Evolutionary conservation across 2,113 vertebrate species (phyloP).

Genomic region (Sinocyclocheilus rhinocerous): DNA sequence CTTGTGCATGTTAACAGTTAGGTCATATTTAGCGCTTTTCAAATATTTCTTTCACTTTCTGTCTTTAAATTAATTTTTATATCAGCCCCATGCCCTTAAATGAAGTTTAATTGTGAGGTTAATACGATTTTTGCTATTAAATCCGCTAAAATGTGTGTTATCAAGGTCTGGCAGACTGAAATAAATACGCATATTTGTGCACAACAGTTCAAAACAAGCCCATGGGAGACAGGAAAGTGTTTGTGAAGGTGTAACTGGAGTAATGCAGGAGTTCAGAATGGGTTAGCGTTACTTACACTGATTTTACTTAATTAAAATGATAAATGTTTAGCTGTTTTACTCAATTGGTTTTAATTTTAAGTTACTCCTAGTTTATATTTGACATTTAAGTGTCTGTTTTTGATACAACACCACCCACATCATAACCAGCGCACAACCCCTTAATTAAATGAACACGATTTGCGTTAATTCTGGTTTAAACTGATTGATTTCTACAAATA

Average conservation of each 20-base stretch:
- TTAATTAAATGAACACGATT: not conserved
- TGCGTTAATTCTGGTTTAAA: not conserved
- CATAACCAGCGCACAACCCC: not conserved
- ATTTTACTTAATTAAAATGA: not conserved
- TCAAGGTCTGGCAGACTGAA: not conserved
- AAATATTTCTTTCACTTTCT: not conserved
- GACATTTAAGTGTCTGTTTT: not conserved
- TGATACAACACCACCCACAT: slow-evolving; percentile 5
- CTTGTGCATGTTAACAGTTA: not conserved
- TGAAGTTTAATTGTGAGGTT: not conserved
- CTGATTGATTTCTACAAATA: not conserved
- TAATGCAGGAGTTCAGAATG: not conserved
- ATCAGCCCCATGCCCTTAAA: not conserved
- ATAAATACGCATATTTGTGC: not conserved
- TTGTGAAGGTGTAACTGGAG: too few species aligned
- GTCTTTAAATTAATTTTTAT: not conserved
- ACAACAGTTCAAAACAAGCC: not conserved
- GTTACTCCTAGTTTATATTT: not conserved
- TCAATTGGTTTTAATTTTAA: too few species aligned
- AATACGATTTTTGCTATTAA: not conserved
- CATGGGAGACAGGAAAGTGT: not conserved
- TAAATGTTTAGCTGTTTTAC: not conserved
- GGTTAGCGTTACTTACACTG: not conserved
- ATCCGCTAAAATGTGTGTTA: not conserved
- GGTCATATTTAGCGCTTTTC: not conserved